Evolutionary conservation across 2,113 vertebrate genomes (phyloP).

Genomic region (Aix galericulata): DNA sequence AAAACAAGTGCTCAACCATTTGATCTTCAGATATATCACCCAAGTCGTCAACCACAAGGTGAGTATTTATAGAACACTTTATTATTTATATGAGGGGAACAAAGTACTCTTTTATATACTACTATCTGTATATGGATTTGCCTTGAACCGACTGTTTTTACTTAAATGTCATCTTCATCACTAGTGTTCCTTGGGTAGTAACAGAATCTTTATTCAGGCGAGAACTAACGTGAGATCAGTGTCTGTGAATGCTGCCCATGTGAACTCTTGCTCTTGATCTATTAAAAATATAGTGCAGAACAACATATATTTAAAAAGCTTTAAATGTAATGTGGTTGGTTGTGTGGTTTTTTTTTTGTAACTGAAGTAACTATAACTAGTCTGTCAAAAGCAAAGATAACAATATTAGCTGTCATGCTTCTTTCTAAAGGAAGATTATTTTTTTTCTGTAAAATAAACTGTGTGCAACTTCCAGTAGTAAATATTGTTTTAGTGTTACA

Average conservation of each 20-base stretch:
- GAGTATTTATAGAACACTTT: not conserved
- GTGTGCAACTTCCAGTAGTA: not conserved
- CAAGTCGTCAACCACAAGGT: slow-evolving; percentile 97
- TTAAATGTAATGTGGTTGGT: not conserved
- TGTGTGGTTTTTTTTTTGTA: not conserved
- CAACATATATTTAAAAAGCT: not conserved
- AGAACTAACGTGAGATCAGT: not conserved
- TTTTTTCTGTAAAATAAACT: not conserved
- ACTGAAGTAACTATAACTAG: not conserved
- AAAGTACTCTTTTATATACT: not conserved
- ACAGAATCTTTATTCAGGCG: not conserved
- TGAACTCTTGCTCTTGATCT: not conserved
- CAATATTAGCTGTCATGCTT: not conserved
- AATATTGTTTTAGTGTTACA: not conserved
- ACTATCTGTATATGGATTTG: not conserved
- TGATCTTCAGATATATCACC: slow-evolving; percentile 97
- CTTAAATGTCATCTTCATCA: not conserved
- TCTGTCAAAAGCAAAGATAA: not conserved
- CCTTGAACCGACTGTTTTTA: not conserved
- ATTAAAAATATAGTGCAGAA: not conserved
- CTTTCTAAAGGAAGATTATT: not conserved
- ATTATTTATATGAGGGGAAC: rapidly evolving
- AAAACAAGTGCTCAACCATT: slow-evolving; percentile 98
- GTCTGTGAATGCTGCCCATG: not conserved
- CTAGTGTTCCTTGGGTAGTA: not conserved